These are phyloP conservation scores for Centrocercus urophasianus DNA, from an alignment of 2,113 vertebrate species.

Conservation along the genomic window DNA sequence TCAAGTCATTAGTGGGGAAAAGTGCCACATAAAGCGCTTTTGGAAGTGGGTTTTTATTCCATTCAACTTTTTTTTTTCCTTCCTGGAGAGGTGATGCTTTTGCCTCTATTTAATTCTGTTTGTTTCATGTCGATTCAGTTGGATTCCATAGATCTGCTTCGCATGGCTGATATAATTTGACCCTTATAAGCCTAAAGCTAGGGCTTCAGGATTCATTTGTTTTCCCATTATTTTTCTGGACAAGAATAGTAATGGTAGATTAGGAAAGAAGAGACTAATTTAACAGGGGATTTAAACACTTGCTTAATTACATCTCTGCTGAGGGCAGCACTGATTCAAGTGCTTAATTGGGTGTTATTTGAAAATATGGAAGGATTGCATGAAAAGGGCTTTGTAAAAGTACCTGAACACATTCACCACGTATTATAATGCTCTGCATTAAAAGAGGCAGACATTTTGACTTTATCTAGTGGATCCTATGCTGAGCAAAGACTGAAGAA, in stretches of 20 bases:
- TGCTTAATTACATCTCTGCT: constrained; percentile 67
- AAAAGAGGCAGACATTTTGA: not conserved
- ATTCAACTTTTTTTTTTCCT: not conserved
- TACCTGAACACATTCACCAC: not conserved
- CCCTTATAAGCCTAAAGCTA: not conserved
- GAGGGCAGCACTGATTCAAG: constrained; percentile 61
- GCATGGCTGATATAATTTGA: not conserved
- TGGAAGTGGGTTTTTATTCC: constrained; percentile 45
- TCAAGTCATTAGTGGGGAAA: constrained; percentile 18
- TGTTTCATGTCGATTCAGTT: not conserved
- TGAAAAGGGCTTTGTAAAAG: constrained; percentile 12
- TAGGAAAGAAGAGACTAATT: constrained; percentile 55
- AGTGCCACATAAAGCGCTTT: constrained; percentile 43
- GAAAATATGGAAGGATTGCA: constrained; percentile 35
- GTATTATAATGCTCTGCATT: not conserved
- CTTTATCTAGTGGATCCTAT: not conserved
- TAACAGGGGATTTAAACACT: constrained; percentile 63
- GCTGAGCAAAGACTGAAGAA: not conserved
- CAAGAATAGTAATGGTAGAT: constrained; percentile 47
- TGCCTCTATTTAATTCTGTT: not conserved
- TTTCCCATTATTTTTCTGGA: constrained; percentile 53
- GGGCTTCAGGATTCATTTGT: constrained; percentile 42
- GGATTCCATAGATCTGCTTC: not conserved
- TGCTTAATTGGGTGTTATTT: constrained; percentile 57
- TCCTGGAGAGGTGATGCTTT: not conserved